phyloP scores from a whole-genome alignment of 2,888 invertebrate genomes.

The Formica aserva region DNA sequence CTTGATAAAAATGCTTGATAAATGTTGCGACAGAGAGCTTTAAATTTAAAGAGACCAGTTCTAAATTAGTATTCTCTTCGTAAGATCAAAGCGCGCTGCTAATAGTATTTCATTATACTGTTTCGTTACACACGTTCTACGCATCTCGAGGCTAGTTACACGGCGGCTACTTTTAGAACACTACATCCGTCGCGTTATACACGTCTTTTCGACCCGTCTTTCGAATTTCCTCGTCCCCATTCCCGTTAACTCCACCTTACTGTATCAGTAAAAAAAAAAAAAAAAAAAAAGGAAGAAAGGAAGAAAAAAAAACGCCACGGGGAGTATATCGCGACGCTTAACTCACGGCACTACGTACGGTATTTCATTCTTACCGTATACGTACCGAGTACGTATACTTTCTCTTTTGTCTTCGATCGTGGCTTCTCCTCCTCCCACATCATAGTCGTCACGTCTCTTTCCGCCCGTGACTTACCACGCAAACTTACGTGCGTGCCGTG shows the following conservation, averaged over 20 bases:
- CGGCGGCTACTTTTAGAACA: constrained; percentile 35
- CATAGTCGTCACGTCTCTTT: constrained; percentile 50
- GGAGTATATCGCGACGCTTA: background rate
- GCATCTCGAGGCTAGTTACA: constrained; percentile 20
- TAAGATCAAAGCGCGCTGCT: constrained; percentile 13
- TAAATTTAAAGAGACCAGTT: constrained; percentile 10
- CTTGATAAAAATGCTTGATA: constrained; percentile 17
- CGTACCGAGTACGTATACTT: constrained; percentile 24
- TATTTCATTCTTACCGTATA: constrained; percentile 53
- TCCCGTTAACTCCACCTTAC: background rate
- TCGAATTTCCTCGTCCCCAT: constrained; percentile 8
- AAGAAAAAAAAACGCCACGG: background rate
- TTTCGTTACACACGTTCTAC: constrained; percentile 27
- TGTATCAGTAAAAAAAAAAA: constrained; percentile 7
- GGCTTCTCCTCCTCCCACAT: constrained; percentile 17
- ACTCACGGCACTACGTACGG: background rate
- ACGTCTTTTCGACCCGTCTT: constrained; percentile 10
- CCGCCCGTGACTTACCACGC: constrained; percentile 65
- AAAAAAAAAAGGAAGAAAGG: too few species aligned
- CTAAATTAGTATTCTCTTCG: constrained; percentile 35
- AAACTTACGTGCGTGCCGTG: constrained; percentile 70
- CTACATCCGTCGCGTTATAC: constrained; percentile 9
- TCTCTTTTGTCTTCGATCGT: constrained; percentile 39
- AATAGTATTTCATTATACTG: constrained; percentile 38
- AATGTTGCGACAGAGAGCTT: constrained; percentile 31